phyloP scores from a whole-genome alignment of 2,113 vertebrate species.

The Plecotus auritus region DNA sequence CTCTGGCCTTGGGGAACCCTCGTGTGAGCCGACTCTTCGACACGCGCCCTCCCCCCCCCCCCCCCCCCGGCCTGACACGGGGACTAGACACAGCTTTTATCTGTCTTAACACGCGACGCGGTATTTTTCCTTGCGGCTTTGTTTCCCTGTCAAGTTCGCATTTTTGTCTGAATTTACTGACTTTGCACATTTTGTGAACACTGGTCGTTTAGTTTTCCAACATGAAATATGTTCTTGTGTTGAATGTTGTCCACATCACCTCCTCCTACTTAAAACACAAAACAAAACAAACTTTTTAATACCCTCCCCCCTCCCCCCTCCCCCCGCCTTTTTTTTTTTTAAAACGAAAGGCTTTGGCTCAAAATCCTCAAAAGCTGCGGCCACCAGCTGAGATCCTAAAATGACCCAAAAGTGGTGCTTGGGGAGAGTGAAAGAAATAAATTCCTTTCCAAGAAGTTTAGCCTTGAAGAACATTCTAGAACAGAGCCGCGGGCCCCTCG shows the following conservation, averaged over 20 bases:
- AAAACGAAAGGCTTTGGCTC: background rate
- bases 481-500: rapidly evolving
- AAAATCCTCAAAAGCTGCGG: background rate
- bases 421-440: background rate
- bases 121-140: background rate
- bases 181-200: background rate
- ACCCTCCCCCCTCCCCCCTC: rapidly evolving
- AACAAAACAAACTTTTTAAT: background rate
- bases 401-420: background rate
- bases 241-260: background rate
- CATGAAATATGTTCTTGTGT: background rate
- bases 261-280: background rate
- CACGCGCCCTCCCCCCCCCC: background rate
- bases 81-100: background rate
- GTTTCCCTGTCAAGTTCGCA: background rate
- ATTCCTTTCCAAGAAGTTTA: constrained; percentile 18
- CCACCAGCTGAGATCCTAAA: background rate
- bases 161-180: background rate
- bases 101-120: rapidly evolving
- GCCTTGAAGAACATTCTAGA: background rate
- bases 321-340: background rate
- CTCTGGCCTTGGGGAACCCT: background rate
- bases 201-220: background rate
- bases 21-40: rapidly evolving
- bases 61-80: background rate